Conservation (phyloP, 2,888 invertebrate genomes). For the Lymantria dispar region DNA sequence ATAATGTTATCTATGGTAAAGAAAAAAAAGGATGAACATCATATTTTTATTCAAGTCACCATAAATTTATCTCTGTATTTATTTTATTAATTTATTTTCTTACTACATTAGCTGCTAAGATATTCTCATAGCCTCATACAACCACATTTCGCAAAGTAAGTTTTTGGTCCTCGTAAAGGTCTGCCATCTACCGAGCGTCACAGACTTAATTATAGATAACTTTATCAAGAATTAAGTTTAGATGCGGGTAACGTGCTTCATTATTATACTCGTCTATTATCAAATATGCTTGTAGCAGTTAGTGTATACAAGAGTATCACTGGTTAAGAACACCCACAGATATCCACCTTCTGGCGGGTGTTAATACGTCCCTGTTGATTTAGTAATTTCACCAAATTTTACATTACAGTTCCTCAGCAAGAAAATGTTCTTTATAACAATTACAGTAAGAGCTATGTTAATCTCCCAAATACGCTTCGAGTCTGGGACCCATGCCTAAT, state of each 20-base stretch:
- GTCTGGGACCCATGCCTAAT: slow-evolving; percentile 61
- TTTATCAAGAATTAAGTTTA: slow-evolving; percentile 10
- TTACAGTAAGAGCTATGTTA: slow-evolving; percentile 36
- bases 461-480: slow-evolving; percentile 26
- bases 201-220: background rate
- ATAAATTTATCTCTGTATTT: too few relatives aligned
- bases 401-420: slow-evolving; percentile 41
- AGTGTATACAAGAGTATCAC: slow-evolving; percentile 61
- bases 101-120: too few relatives aligned
- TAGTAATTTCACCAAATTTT: slow-evolving; percentile 55
- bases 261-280: slow-evolving; percentile 52
- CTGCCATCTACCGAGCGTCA: too few relatives aligned
- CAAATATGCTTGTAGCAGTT: slow-evolving; percentile 60
- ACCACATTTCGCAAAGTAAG: too few relatives aligned
- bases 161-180: too few relatives aligned
- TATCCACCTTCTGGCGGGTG: slow-evolving; percentile 66
- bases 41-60: too few relatives aligned
- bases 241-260: slow-evolving; percentile 18
- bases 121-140: too few relatives aligned
- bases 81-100: too few relatives aligned
- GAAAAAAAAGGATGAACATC: too few relatives aligned
- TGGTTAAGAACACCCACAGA: slow-evolving; percentile 77
- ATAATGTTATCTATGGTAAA: too few relatives aligned
- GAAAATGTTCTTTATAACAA: slow-evolving; percentile 52
- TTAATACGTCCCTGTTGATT: slow-evolving; percentile 76